phyloP scores from a whole-genome alignment of 2,888 invertebrate species.

The Polyommatus icarus region DNA sequence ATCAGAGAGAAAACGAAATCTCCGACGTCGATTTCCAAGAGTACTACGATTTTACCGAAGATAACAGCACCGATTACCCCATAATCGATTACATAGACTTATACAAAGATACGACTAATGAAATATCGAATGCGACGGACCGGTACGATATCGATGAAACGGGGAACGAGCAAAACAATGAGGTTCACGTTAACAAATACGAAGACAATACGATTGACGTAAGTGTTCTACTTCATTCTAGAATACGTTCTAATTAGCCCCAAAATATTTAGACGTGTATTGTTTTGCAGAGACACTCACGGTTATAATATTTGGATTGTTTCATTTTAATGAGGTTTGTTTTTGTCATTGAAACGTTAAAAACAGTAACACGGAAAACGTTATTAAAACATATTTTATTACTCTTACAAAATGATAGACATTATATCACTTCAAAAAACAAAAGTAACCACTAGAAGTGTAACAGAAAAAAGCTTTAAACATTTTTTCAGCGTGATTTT shows the following conservation, averaged over 20 bases:
- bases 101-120: constrained; percentile 68
- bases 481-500: background rate
- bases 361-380: background rate
- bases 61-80: constrained; percentile 65
- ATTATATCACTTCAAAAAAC: no score
- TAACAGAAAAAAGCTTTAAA: background rate
- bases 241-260: background rate
- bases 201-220: constrained; percentile 16
- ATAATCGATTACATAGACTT: constrained; percentile 64
- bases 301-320: constrained; percentile 15
- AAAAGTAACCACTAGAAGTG: background rate
- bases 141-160: constrained; percentile 19
- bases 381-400: no score
- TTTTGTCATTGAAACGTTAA: background rate
- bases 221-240: constrained; percentile 14
- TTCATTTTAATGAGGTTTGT: background rate
- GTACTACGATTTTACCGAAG: constrained; percentile 50
- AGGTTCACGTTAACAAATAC: constrained; percentile 18
- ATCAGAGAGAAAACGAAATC: constrained; percentile 49
- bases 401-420: no score
- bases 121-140: constrained; percentile 52
- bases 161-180: background rate
- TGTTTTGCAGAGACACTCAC: constrained; percentile 19
- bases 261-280: constrained; percentile 24
- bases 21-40: constrained; percentile 43